A percentile compares a stretch with the other conserved stretches of the same genome.
Conservation (phyloP, 53 echinoderm and acorn worm species). For the Holothuria leucospilota region DNA sequence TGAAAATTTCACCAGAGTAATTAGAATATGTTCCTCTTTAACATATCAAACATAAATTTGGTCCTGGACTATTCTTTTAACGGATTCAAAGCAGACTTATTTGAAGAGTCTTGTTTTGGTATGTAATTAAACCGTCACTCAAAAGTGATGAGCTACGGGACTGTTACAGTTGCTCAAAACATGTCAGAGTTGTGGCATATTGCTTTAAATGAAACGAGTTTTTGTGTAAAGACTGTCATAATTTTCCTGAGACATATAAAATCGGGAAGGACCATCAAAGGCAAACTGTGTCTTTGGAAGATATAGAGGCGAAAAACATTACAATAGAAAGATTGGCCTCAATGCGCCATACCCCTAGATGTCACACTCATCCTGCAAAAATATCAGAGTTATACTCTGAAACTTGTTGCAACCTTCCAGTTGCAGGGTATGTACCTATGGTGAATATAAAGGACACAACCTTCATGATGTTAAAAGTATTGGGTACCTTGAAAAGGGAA, state of each 20-base stretch:
- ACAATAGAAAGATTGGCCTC: not conserved
- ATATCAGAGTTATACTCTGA: not conserved
- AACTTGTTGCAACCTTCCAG: slow-evolving; percentile 20
- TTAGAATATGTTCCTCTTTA: no score
- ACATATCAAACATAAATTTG: no score
- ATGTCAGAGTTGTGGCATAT: not conserved
- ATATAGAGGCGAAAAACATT: not conserved
- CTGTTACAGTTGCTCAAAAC: slow-evolving; percentile 1
- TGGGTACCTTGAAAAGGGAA: no score
- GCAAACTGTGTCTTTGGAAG: not conserved
- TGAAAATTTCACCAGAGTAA: no score
- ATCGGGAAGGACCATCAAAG: not conserved
- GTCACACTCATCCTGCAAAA: not conserved
- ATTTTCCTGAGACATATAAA: not conserved
- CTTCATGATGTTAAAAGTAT: no score
- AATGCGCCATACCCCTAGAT: not conserved
- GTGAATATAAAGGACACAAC: slow-evolving; percentile 9
- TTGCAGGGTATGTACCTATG: not conserved
- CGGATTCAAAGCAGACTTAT: not conserved
- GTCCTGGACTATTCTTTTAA: no score
- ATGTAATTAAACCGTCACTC: not conserved
- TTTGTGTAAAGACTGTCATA: not conserved
- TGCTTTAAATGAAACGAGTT: slow-evolving; percentile 28
- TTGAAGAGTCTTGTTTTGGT: not conserved
- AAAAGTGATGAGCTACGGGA: not conserved